phyloP scores from a whole-genome alignment of 2,888 invertebrate genomes.

The Brenthis hecate region DNA sequence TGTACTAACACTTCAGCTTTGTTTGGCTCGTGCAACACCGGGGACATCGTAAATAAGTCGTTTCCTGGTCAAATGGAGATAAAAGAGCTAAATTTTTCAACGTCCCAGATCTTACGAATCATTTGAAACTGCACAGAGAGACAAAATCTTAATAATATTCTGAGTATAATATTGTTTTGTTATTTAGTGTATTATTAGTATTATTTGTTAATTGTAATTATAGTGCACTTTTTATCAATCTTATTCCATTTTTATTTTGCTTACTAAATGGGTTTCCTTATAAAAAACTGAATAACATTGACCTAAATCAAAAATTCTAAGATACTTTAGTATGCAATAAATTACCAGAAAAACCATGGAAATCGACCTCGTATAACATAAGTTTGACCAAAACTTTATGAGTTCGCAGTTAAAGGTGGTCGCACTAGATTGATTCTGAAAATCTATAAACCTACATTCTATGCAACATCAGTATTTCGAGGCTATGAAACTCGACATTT shows the following conservation, averaged over 20 bases:
- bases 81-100: constrained; percentile 61
- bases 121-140: neutral
- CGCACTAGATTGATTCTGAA: constrained; percentile 55
- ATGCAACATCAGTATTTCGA: constrained; percentile 34
- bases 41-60: constrained; percentile 56
- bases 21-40: constrained; percentile 46
- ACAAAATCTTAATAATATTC: constrained; percentile 41
- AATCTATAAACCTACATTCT: constrained; percentile 71
- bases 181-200: neutral
- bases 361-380: constrained; percentile 3
- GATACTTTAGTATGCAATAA: neutral
- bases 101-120: constrained; percentile 44
- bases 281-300: constrained; percentile 1
- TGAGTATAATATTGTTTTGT: constrained; percentile 41
- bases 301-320: constrained; percentile 3
- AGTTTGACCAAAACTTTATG: constrained; percentile 50
- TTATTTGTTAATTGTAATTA: neutral
- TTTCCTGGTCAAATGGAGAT: constrained; percentile 62
- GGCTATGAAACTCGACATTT: constrained; percentile 36
- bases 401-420: constrained; percentile 50
- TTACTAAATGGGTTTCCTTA: neutral
- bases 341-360: constrained; percentile 7
- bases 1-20: constrained; percentile 46
- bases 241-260: neutral
- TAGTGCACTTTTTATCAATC: neutral